Conservation (phyloP, 2,797 vertebrate species). For the Poecilia gillii region DNA sequence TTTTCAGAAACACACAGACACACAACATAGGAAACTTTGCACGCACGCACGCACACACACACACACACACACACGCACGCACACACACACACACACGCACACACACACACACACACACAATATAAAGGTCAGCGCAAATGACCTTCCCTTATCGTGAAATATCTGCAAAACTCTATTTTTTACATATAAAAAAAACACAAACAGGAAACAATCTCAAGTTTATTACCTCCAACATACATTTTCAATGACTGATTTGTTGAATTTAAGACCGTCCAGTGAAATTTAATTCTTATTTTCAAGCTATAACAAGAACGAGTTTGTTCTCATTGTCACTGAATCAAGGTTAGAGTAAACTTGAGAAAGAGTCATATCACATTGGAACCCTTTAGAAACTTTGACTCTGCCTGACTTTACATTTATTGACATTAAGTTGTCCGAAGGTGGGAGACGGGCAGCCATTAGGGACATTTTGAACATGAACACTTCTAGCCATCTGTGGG, state of each 20-base stretch:
- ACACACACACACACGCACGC: no score
- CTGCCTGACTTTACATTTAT: constrained; percentile 19
- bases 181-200: constrained; percentile 51
- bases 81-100: no score
- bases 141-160: background rate
- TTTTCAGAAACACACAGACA: background rate
- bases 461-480: constrained; percentile 25
- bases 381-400: constrained; percentile 11
- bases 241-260: constrained; percentile 32
- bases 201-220: constrained; percentile 26
- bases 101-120: no score
- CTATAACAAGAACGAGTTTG: constrained; percentile 48
- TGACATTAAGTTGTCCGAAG: constrained; percentile 21
- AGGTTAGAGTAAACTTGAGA: constrained; percentile 32
- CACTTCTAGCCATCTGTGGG: constrained; percentile 19
- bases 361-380: constrained; percentile 25
- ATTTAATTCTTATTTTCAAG: constrained; percentile 43
- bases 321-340: constrained; percentile 54
- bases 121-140: background rate
- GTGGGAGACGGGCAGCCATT: constrained; percentile 15
- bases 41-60: background rate
- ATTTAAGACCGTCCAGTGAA: constrained; percentile 71
- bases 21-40: background rate
- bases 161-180: background rate
- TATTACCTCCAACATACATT: constrained; percentile 15